Evolutionary conservation across 2,797 vertebrate species (phyloP).

Genomic region (Xenopus petersii): DNA sequence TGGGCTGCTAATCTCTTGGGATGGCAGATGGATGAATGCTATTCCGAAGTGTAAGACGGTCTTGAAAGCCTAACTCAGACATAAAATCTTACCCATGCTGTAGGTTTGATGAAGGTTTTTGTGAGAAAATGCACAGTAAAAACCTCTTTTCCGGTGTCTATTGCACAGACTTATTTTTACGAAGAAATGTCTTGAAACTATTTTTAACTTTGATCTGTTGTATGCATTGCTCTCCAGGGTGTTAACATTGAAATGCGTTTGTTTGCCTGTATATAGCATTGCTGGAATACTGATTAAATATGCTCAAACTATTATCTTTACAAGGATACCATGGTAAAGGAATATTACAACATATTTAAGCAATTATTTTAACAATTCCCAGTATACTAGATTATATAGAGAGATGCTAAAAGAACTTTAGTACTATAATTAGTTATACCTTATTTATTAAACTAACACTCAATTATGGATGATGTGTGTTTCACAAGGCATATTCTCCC

Average conservation of each 20-base stretch:
- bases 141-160: no score
- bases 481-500: neutral
- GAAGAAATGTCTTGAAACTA: no score
- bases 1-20: constrained; percentile 24
- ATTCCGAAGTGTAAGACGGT: constrained; percentile 41
- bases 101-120: constrained; percentile 53
- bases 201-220: no score
- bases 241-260: constrained; percentile 47
- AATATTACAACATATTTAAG: neutral
- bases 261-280: constrained; percentile 40
- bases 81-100: constrained; percentile 52
- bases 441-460: neutral
- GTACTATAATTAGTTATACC: neutral
- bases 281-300: constrained; percentile 26
- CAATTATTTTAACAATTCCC: no score
- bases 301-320: constrained; percentile 40
- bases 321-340: neutral
- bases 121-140: constrained; percentile 26
- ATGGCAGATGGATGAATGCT: constrained; percentile 40
- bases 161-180: no score
- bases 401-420: no score
- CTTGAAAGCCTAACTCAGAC: constrained; percentile 37
- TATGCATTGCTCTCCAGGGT: no score
- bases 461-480: neutral
- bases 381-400: no score